Conservation (phyloP, 2,888 invertebrate species). For the Acrocyrtus sp. region DNA sequence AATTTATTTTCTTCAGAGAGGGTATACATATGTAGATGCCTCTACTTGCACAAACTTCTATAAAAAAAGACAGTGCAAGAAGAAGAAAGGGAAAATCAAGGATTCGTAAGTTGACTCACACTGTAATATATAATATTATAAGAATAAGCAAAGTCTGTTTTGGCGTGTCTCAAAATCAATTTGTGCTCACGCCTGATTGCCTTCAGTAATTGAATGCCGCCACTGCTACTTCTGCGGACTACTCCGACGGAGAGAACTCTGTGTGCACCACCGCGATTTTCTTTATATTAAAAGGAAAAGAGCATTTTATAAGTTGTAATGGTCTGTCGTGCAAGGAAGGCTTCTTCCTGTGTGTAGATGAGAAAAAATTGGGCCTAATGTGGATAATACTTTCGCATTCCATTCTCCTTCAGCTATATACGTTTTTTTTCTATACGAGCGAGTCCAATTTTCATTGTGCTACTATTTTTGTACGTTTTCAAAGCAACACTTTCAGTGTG, state of each 20-base stretch:
- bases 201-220: constrained; percentile 64
- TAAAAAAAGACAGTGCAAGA: constrained; percentile 18
- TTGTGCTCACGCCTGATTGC: constrained; percentile 64
- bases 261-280: not conserved
- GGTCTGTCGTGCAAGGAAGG: not conserved
- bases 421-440: too few species aligned
- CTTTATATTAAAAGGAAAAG: too few species aligned
- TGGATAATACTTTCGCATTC: not conserved
- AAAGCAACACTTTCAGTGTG: too few species aligned
- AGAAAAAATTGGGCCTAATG: not conserved
- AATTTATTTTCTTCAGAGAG: constrained; percentile 33
- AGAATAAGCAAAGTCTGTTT: constrained; percentile 61
- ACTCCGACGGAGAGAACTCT: not conserved
- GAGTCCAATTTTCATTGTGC: too few species aligned
- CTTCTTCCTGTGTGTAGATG: not conserved
- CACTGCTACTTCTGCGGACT: constrained; percentile 51
- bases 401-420: not conserved
- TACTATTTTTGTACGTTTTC: too few species aligned
- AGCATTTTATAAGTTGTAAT: not conserved
- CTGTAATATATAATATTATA: constrained; percentile 56
- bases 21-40: too few species aligned
- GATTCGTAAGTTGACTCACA: constrained; percentile 52
- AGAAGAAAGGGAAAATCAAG: constrained; percentile 36
- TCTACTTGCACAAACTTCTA: too few species aligned
- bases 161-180: constrained; percentile 64